Conservation (phyloP, 2,888 invertebrate genomes). For the Leptogaster cylindrica region DNA sequence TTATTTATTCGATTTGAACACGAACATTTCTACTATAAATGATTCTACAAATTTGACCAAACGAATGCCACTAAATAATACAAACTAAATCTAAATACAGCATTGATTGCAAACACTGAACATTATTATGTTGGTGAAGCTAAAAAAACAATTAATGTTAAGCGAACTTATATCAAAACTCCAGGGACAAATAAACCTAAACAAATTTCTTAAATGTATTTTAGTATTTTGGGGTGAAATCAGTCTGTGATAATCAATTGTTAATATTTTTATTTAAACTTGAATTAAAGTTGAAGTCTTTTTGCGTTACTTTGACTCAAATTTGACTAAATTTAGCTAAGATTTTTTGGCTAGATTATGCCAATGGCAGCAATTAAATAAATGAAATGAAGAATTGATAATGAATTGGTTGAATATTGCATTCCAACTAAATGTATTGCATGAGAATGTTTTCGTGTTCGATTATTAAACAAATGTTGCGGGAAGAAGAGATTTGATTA, state of each 20-base stretch:
- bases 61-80: constrained; percentile 17
- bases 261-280: constrained; percentile 14
- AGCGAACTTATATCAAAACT: constrained; percentile 2
- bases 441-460: no score
- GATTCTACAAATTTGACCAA: constrained; percentile 12
- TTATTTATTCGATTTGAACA: constrained; percentile 4
- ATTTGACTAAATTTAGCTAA: constrained; percentile 1
- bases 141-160: not conserved
- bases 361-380: constrained; percentile 18
- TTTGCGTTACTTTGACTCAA: not conserved
- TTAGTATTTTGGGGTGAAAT: constrained; percentile 24
- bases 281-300: constrained; percentile 28
- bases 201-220: constrained; percentile 18
- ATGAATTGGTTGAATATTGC: not conserved
- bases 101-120: constrained; percentile 1
- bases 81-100: not conserved
- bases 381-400: not conserved
- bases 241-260: constrained; percentile 32
- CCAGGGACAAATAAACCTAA: not conserved
- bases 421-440: no score
- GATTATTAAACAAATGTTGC: no score
- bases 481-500: no score
- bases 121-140: not conserved
- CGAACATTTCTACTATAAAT: not conserved
- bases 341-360: constrained; percentile 12